Percentiles rank a stretch among this genome's conserved stretches.
These are phyloP conservation scores for Mactra quadrangularis DNA, from an alignment of 1,140 invertebrate species.

Conservation along the genomic window DNA sequence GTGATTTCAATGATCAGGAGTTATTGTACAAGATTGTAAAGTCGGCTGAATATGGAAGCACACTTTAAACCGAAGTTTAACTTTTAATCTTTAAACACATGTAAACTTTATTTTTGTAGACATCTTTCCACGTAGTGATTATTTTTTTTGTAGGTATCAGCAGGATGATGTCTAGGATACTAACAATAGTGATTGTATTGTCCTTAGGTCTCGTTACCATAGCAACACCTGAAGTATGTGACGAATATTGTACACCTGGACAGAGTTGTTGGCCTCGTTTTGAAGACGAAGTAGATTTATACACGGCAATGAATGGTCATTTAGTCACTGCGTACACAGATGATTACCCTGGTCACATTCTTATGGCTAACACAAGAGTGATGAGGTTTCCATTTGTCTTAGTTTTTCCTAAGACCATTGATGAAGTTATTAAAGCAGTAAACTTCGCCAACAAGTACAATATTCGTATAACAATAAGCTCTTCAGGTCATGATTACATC, in stretches of 20 bases:
- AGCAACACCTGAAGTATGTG: not conserved
- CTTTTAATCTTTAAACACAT: too few relatives aligned
- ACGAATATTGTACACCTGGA: not conserved
- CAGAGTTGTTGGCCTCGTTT: conserved; percentile 1
- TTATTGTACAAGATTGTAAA: too few relatives aligned
- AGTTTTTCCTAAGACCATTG: not conserved
- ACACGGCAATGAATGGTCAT: not conserved
- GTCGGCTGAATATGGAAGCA: too few relatives aligned
- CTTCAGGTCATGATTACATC: conserved; percentile 69
- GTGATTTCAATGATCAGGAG: too few relatives aligned
- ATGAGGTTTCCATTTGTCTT: conserved; percentile 7
- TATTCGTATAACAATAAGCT: conserved; percentile 58
- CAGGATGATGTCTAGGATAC: too few relatives aligned
- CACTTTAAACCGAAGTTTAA: too few relatives aligned
- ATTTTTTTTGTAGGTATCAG: too few relatives aligned
- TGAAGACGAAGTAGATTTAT: conserved; percentile 4
- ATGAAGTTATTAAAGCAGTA: conserved; percentile 58
- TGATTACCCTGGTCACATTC: not conserved
- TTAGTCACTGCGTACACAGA: not conserved
- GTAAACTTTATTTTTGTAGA: too few relatives aligned
- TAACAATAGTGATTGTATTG: too few relatives aligned
- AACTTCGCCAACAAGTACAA: conserved; percentile 63
- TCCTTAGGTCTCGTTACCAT: not conserved
- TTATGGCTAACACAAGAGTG: conserved; percentile 1
- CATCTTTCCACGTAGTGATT: too few relatives aligned